Base-by-base conservation (phyloP, 2,888 invertebrate species). In the Athalia cordata region DNA sequence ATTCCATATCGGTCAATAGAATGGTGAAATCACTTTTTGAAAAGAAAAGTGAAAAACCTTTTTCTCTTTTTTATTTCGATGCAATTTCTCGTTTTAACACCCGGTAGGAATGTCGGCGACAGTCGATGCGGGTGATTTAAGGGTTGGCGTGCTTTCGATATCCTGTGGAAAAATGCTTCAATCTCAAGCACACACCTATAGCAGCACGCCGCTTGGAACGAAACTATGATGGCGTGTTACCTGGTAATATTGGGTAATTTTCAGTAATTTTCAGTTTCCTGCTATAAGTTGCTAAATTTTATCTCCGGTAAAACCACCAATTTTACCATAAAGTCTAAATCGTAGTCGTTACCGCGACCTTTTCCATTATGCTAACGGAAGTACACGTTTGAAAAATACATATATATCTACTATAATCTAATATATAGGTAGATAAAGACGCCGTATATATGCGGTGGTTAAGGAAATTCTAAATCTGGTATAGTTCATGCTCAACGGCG, bases 211-310 rank as follows among this genome's bases (percentile, higher is more conserved):
- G 13, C 45, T n/a, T 55, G 45, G 77, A 67, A 49, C 66, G 61
- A 68, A 76, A 68, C 77, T 52, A 1, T 11, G 81, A 82, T 88
- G 81, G 88, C 88, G 86, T 89, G 88, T 80, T 84, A 78, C 82
- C 79, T 78, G 84, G 86, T 84, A 87, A 86, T 88, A 86, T 85
- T 85, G 79, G 85, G 81, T 83, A 86, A 87, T 87, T 87, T 85
- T 81, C 75, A 79, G 83, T 87, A 86, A 86, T 87, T 86, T 84
- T 81, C 78, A 81, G 83, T 83, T 86, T 86, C 85, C 86, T 83
- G 80, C 74, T 64, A 79, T 82, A 79, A 82, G 79, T 80, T 79
- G 29, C 75, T 80, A 77, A 81, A 83, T 84, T 85, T 85, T 82
- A 83, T 79, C 79, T 79, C 68, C 45, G 55, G 67, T 61, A 72